Conservation (phyloP, 2,113 vertebrate genomes). For the Hipposideros armiger region DNA sequence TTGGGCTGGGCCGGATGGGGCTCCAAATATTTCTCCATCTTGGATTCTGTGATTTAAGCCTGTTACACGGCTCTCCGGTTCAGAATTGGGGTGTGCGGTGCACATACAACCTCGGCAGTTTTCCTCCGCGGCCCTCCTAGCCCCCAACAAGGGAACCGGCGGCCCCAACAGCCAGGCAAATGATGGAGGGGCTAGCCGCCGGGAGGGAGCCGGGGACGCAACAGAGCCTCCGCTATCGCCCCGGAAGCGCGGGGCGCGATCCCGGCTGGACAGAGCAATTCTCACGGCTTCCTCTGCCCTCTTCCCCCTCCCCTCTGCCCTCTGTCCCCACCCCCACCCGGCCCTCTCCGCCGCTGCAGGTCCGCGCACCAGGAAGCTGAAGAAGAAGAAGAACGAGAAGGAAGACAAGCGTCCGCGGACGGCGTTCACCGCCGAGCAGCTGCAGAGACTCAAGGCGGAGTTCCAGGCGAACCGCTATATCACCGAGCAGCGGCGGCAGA, state of each 20-base stretch:
- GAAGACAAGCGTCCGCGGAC: slow-evolving; percentile 96
- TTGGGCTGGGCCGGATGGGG: not conserved
- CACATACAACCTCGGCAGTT: not conserved
- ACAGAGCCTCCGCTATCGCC: not conserved
- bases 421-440: slow-evolving; percentile 96
- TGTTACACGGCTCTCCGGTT: not conserved
- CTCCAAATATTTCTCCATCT: not conserved
- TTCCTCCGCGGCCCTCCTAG: not conserved
- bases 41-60: not conserved
- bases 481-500: slow-evolving; percentile 95
- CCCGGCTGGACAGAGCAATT: not conserved
- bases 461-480: slow-evolving; percentile 96
- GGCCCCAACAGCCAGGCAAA: not conserved
- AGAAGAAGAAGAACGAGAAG: slow-evolving; percentile 98
- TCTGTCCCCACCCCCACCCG: slow-evolving; percentile 49
- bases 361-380: slow-evolving; percentile 98
- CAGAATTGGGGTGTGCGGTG: not conserved
- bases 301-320: slow-evolving; percentile 17
- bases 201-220: not conserved
- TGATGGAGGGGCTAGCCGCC: not conserved
- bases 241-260: not conserved
- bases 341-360: slow-evolving; percentile 88
- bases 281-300: slow-evolving; percentile 70
- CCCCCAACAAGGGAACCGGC: not conserved
- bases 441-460: slow-evolving; percentile 95